Conservation (phyloP, 2,888 invertebrate genomes). For the Psococerastis gibbosa region DNA sequence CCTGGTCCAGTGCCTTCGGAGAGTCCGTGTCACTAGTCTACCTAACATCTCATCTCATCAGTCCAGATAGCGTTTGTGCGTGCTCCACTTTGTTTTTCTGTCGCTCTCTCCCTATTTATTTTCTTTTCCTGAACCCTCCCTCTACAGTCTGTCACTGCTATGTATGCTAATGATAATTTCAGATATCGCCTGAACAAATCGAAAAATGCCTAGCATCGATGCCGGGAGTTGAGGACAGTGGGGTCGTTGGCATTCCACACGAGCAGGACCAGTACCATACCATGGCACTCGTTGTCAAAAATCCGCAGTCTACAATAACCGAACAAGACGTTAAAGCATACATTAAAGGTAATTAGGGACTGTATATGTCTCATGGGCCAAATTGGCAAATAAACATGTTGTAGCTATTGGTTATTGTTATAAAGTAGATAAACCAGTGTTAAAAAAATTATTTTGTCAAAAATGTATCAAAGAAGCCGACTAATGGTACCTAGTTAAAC, state of each 20-base stretch:
- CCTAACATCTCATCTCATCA: no score
- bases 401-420: no score
- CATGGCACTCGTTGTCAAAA: conserved; percentile 4
- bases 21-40: background rate
- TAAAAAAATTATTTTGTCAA: no score
- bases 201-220: background rate
- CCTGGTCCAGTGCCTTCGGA: background rate
- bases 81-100: background rate
- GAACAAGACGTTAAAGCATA: background rate
- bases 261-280: background rate
- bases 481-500: no score
- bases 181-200: background rate
- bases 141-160: no score
- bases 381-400: no score
- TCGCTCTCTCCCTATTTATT: no score
- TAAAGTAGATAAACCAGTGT: no score
- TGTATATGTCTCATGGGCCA: no score
- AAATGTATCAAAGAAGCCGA: no score
- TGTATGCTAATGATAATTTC: background rate
- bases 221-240: conserved; percentile 2
- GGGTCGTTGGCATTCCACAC: conserved; percentile 3
- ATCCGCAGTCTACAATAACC: background rate
- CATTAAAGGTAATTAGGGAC: conserved; percentile 5
- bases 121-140: no score
- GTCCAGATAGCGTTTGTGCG: background rate